A percentile compares a stretch with the other conserved stretches of the same genome.
These are phyloP conservation scores for Troides aeacus DNA, from an alignment of 2,888 invertebrate genomes.

Conservation along the genomic window DNA sequence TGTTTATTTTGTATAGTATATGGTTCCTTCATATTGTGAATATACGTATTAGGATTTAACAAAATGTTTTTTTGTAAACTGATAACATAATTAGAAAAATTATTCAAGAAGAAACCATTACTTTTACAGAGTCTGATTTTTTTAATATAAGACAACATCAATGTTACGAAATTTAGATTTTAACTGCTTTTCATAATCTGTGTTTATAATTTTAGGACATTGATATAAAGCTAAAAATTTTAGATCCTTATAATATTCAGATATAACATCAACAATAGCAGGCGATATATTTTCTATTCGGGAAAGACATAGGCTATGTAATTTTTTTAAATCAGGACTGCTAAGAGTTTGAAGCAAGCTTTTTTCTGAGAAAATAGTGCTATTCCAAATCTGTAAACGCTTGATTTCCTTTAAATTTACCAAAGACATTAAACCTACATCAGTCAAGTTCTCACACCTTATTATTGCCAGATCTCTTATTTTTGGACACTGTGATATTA, in stretches of 20 bases:
- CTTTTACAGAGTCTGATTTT: neutral
- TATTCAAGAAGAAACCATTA: neutral
- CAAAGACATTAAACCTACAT: constrained; percentile 55
- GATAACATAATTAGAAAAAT: neutral
- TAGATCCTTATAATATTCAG: constrained; percentile 64
- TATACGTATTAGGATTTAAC: neutral
- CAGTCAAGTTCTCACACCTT: constrained; percentile 66
- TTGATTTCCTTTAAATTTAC: constrained; percentile 50
- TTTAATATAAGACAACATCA: constrained; percentile 65
- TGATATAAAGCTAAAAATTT: constrained; percentile 70
- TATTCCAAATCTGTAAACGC: constrained; percentile 72
- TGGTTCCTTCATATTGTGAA: constrained; percentile 2
- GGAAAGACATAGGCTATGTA: constrained; percentile 67
- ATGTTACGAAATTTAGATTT: constrained; percentile 69
- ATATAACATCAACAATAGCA: constrained; percentile 62
- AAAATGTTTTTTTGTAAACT: neutral
- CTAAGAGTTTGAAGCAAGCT: constrained; percentile 55
- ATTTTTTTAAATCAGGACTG: constrained; percentile 49
- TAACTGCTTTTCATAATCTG: constrained; percentile 66
- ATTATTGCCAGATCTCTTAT: constrained; percentile 65
- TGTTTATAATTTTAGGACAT: constrained; percentile 64
- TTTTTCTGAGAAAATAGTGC: constrained; percentile 58
- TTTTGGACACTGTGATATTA: constrained; percentile 57
- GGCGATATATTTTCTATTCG: constrained; percentile 64
- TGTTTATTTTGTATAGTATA: neutral